phyloP scores from a whole-genome alignment of 2,888 invertebrate genomes.

The Cabera pusaria region DNA sequence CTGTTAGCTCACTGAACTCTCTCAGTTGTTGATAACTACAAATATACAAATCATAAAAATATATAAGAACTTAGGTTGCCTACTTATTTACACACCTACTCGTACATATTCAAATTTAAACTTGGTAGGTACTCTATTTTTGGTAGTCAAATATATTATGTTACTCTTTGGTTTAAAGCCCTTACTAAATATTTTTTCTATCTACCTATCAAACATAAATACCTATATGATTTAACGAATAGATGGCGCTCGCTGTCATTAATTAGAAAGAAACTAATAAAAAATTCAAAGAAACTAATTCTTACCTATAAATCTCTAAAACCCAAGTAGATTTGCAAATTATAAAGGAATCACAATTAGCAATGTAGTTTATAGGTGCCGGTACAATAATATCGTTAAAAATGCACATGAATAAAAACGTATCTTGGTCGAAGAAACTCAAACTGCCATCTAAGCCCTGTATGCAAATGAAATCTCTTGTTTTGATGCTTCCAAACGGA shows the following conservation, averaged over 20 bases:
- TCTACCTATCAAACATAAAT: too few species aligned
- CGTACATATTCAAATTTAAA: too few species aligned
- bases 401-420: constrained; percentile 91
- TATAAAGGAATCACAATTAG: constrained; percentile 92
- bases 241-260: too few species aligned
- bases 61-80: too few species aligned
- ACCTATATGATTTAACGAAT: constrained; percentile 1
- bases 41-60: too few species aligned
- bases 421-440: constrained; percentile 96
- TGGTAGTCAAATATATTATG: too few species aligned
- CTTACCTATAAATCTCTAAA: constrained; percentile 93
- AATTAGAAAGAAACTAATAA: too few species aligned
- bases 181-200: too few species aligned
- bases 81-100: too few species aligned
- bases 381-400: constrained; percentile 92
- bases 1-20: constrained; percentile 86
- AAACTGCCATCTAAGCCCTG: constrained; percentile 95
- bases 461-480: constrained; percentile 94
- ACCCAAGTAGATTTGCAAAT: constrained; percentile 92
- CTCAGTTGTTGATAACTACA: constrained; percentile 91
- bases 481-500: constrained; percentile 92
- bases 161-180: too few species aligned
- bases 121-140: too few species aligned
- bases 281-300: constrained; percentile 2
- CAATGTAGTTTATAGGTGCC: constrained; percentile 91